Evolutionary conservation across 1,140 invertebrate species (phyloP), one percentile per base, ranked within the genome.

Genomic region (Carposina sasakii): DNA sequence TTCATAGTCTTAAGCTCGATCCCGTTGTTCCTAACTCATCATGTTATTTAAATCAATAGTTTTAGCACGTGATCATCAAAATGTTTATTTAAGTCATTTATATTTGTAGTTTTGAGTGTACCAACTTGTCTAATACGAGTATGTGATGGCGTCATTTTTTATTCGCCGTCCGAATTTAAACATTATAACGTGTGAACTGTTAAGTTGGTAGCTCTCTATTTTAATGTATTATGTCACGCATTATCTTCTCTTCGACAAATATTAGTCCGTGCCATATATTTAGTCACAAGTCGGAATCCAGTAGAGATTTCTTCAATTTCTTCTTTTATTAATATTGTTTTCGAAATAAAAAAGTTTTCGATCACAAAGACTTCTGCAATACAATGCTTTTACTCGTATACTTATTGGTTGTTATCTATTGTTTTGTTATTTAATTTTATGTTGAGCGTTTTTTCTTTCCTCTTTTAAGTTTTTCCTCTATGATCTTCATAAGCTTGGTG

Each of bases 351-450:
- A n/a, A n/a, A n/a, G n/a, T n/a, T n/a, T n/a, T n/a, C n/a, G n/a
- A n/a, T n/a, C n/a, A n/a, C n/a, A n/a, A 26, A 24, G 8, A 20
- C 21, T 20, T 51, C 23, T 48, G 50, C 54, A 60, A 59, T 67
- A 48, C 54, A 57, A 50, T 50, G 41, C 56, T 48, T 30, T 33
- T 36, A 60, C 56, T 59, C 45, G 54, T 54, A 61, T 69, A 6
- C 12, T 28, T 73, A 75, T 72, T 72, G 74, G 69, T 81, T 81
- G 76, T 82, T 81, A 77, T 36, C 31, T 30, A 23, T 65, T 78
- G 70, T 79, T 79, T 73, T 69, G 76, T 82, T 82, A 74, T 74
- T 63, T 82, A 81, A 79, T 79, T 81, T 79, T 81, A 81, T 55
- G 63, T 78, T 71, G 58, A 53, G 59, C 63, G 62, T 77, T 77